Conservation (phyloP, 2,797 vertebrate species). For the Nothura maculosa region DNA sequence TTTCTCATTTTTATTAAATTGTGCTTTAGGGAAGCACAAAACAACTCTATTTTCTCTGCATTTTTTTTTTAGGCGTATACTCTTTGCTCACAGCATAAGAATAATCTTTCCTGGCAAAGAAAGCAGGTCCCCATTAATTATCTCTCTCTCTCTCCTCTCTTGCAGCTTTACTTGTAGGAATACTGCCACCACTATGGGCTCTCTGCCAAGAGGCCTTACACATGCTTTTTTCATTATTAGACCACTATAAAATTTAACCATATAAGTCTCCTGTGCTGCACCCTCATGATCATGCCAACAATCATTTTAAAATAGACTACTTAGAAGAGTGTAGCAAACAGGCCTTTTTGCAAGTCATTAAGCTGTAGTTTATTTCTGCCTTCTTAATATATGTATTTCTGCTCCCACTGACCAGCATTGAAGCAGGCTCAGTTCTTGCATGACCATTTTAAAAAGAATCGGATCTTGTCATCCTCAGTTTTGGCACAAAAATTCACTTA, state of each 20-base stretch:
- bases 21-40: conserved; percentile 49
- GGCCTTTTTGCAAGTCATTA: conserved; percentile 69
- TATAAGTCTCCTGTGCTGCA: conserved; percentile 48
- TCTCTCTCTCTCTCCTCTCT: conserved; percentile 7
- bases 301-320: conserved; percentile 63
- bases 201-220: conserved; percentile 67
- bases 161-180: conserved; percentile 43
- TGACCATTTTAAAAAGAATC: neutral
- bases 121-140: conserved; percentile 64
- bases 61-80: conserved; percentile 39
- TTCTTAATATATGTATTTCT: conserved; percentile 54
- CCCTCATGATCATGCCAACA: conserved; percentile 55
- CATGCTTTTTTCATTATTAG: conserved; percentile 73
- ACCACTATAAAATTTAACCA: conserved; percentile 73
- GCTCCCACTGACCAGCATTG: neutral
- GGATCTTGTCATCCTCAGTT: neutral
- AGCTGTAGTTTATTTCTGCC: conserved; percentile 62
- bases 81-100: conserved; percentile 18
- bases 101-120: conserved; percentile 54
- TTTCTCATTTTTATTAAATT: conserved; percentile 67
- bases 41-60: conserved; percentile 33
- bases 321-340: conserved; percentile 36
- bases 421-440: neutral
- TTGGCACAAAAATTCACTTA: neutral
- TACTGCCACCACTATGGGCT: conserved; percentile 25